These are phyloP conservation scores for Diplodus sargus DNA, from an alignment of 2,797 vertebrate species.

Conservation along the genomic window DNA sequence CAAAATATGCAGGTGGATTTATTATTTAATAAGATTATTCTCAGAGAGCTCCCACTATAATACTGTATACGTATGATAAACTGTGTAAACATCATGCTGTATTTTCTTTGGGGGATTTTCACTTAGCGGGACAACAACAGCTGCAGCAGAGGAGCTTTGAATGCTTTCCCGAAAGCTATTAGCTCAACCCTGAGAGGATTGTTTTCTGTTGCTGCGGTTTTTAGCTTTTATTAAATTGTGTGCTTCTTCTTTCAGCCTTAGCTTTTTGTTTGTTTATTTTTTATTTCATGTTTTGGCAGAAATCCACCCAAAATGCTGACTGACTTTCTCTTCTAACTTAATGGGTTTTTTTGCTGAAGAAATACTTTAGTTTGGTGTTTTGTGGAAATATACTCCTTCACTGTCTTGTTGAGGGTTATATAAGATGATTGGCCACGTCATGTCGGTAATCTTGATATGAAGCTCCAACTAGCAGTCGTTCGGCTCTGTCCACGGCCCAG, in stretches of 20 bases:
- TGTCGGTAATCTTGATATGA: neutral
- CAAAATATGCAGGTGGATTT: neutral
- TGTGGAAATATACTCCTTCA: neutral
- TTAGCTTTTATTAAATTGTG: neutral
- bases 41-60: neutral
- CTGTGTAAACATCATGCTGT: neutral
- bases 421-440: neutral
- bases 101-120: slow-evolving; percentile 6
- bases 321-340: neutral
- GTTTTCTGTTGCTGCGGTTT: neutral
- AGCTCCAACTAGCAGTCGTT: neutral
- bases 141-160: neutral
- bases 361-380: neutral
- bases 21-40: neutral
- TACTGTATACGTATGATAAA: slow-evolving; percentile 7
- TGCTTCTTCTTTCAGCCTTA: no score
- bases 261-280: no score
- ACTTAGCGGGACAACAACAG: neutral
- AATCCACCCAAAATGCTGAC: neutral
- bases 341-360: neutral
- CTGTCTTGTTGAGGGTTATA: neutral
- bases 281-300: neutral
- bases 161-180: neutral
- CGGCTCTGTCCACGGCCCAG: neutral
- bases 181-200: neutral